A percentile compares a stretch with the other conserved stretches of the same genome.
These are phyloP conservation scores for Hylaeus volcanicus DNA, from an alignment of 1,140 invertebrate genomes.

Conservation along the genomic window DNA sequence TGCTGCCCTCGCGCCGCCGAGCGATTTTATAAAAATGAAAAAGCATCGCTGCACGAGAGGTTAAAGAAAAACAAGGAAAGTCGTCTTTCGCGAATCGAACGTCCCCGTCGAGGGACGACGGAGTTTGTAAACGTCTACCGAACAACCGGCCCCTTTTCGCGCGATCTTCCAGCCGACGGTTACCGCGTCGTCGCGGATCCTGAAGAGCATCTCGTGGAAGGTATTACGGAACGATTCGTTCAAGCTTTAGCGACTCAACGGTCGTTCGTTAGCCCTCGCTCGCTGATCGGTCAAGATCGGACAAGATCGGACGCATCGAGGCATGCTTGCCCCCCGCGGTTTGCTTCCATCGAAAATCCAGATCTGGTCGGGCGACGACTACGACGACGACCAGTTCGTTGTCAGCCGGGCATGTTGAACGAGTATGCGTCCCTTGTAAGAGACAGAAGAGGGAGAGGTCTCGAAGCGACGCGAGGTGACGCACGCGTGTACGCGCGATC, in stretches of 20 bases:
- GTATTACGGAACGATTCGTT: neutral
- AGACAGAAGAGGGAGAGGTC: constrained; percentile 16
- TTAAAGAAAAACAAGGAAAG: neutral
- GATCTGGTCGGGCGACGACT: constrained; percentile 49
- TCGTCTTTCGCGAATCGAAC: neutral
- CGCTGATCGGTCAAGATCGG: constrained; percentile 57
- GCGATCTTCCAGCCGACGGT: too few species aligned
- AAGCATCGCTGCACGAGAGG: neutral
- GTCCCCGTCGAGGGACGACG: too few species aligned
- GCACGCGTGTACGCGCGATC: constrained; percentile 63
- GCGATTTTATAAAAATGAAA: constrained; percentile 48
- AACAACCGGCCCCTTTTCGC: too few species aligned
- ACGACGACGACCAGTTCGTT: constrained; percentile 54
- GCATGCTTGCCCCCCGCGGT: constrained; percentile 50
- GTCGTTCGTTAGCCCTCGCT: constrained; percentile 21
- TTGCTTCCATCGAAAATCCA: constrained; percentile 61
- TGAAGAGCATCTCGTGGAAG: too few species aligned
- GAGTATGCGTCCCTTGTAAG: constrained; percentile 37
- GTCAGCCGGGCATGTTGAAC: constrained; percentile 50
- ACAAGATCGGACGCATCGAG: constrained; percentile 31
- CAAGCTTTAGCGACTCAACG: neutral
- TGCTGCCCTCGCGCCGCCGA: constrained; percentile 37
- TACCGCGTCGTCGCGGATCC: too few species aligned
- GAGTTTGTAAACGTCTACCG: too few species aligned
- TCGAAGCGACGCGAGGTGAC: constrained; percentile 17